These are phyloP conservation scores for Serinus canaria DNA, from an alignment of 2,113 vertebrate genomes.

Conservation along the genomic window DNA sequence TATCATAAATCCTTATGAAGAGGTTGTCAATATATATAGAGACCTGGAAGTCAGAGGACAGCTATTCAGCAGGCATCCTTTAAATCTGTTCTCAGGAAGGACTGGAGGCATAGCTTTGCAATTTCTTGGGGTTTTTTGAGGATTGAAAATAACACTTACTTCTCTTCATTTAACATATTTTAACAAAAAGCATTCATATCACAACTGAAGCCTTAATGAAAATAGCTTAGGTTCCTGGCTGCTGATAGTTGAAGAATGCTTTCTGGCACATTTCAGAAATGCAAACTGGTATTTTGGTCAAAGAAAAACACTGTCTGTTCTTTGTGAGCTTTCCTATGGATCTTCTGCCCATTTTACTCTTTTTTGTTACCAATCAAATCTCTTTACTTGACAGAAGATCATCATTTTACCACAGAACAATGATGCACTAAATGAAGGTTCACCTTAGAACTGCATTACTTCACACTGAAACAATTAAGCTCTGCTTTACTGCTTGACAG, in stretches of 20 bases:
- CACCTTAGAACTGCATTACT: background rate
- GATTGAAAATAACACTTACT: background rate
- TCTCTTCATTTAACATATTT: background rate
- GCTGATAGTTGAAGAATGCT: background rate
- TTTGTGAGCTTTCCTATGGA: background rate
- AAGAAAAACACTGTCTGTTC: background rate
- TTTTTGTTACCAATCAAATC: background rate
- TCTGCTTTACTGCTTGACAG: background rate
- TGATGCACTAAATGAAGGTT: background rate
- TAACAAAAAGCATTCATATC: background rate
- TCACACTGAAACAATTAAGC: background rate
- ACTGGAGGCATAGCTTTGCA: background rate
- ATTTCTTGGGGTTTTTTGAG: background rate
- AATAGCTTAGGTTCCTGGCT: background rate
- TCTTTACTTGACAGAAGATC: background rate
- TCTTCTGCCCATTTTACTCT: background rate
- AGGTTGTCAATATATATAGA: background rate
- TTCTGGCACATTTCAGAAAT: background rate
- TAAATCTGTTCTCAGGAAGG: background rate
- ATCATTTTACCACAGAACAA: background rate
- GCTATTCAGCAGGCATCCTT: background rate
- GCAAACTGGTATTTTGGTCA: background rate
- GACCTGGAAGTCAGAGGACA: background rate
- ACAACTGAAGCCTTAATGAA: background rate
- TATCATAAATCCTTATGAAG: background rate